These are phyloP conservation scores for Drosophila mettleri DNA, from an alignment of 2,888 invertebrate genomes.

Conservation along the genomic window DNA sequence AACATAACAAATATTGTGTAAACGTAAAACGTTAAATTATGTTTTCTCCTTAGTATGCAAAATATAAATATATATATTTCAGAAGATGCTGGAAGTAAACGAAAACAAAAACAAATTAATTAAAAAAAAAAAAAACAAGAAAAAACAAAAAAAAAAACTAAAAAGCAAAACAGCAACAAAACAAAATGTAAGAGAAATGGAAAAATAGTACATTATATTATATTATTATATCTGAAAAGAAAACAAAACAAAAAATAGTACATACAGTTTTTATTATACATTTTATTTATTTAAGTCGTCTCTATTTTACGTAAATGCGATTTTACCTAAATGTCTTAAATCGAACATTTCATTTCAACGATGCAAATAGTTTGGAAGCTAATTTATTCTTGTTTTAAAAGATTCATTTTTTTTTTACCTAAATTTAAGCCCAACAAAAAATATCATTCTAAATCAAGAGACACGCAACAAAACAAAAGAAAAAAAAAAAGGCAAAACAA, in stretches of 20 bases:
- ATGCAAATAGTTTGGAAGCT: constrained; percentile 32
- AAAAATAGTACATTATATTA: constrained; percentile 19
- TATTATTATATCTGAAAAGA: constrained; percentile 5
- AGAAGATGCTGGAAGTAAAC: constrained; percentile 33
- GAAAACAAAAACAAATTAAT: constrained; percentile 1
- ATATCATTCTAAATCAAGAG: constrained; percentile 45
- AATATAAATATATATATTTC: constrained; percentile 23
- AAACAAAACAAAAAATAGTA: too few species aligned
- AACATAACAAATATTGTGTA: constrained; percentile 32
- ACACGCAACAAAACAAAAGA: constrained; percentile 21
- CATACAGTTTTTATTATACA: constrained; percentile 23
- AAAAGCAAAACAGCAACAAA: neutral
- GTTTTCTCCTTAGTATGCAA: constrained; percentile 34
- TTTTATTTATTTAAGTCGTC: constrained; percentile 38
- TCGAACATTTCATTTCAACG: constrained; percentile 38
- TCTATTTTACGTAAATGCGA: constrained; percentile 24
- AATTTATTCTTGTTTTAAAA: constrained; percentile 44
- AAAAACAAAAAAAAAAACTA: too few species aligned
- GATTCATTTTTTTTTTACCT: constrained; percentile 44
- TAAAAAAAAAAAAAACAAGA: neutral
- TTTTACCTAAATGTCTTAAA: constrained; percentile 36
- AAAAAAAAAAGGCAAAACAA: constrained; percentile 15
- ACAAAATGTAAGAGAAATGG: constrained; percentile 2
- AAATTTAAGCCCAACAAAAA: constrained; percentile 38
- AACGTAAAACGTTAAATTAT: constrained; percentile 45